These are phyloP conservation scores for Himalopsyche phryganea DNA, from an alignment of 1,140 invertebrate genomes.

Conservation along the genomic window DNA sequence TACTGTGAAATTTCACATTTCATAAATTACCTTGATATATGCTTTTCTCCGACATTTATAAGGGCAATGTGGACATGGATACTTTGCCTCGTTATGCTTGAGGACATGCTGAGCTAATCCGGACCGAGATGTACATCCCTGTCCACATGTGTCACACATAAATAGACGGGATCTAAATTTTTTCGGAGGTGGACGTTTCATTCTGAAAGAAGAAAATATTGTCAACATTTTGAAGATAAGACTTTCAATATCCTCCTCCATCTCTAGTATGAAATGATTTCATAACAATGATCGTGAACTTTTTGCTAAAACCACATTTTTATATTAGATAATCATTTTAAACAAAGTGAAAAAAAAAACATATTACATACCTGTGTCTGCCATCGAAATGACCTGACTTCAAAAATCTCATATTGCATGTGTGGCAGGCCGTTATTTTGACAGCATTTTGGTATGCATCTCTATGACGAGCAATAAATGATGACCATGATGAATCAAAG, in stretches of 20 bases:
- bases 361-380: slow-evolving; percentile 21
- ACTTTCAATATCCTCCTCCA: too few species aligned
- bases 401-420: slow-evolving; percentile 27
- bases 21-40: slow-evolving; percentile 26
- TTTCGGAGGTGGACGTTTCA: slow-evolving; percentile 23
- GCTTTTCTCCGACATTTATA: slow-evolving; percentile 20
- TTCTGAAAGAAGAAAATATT: slow-evolving; percentile 14
- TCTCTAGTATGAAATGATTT: too few species aligned
- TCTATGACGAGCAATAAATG: slow-evolving; percentile 22
- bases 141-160: slow-evolving; percentile 28
- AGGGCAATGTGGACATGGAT: slow-evolving; percentile 19
- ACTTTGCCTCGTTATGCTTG: slow-evolving; percentile 13
- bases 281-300: too few species aligned
- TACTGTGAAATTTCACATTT: too few species aligned
- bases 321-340: too few species aligned
- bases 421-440: slow-evolving; percentile 22
- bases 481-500: slow-evolving; percentile 18
- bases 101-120: slow-evolving; percentile 20
- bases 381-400: slow-evolving; percentile 31
- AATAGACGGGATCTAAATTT: slow-evolving; percentile 4
- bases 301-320: too few species aligned
- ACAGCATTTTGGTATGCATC: slow-evolving; percentile 13
- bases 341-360: too few species aligned
- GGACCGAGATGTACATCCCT: slow-evolving; percentile 23
- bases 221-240: too few species aligned